A percentile compares a stretch with the other conserved stretches of the same genome.
phyloP scores from a whole-genome alignment of 2,888 invertebrate species.

The Clitarchus hookeri region DNA sequence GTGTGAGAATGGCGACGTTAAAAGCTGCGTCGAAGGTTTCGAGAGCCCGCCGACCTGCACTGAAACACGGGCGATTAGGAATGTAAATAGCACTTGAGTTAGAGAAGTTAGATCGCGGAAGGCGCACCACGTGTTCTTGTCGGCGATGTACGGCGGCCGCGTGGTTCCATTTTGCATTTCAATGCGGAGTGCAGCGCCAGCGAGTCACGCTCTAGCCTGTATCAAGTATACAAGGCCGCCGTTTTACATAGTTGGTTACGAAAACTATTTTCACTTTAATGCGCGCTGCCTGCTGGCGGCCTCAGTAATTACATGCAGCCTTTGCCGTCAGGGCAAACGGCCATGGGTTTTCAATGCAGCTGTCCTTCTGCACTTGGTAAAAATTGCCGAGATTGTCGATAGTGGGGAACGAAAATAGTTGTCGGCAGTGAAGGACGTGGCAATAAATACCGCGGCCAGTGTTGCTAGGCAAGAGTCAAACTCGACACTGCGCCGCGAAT shows the following conservation, averaged over 20 bases:
- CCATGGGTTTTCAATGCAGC: background rate
- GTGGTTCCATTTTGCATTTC: background rate
- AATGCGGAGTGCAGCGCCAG: too few relatives aligned
- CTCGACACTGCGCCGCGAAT: too few relatives aligned
- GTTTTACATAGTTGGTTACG: background rate
- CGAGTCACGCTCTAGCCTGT: background rate
- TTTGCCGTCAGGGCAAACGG: background rate
- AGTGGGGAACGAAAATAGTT: background rate
- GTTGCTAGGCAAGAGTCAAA: background rate
- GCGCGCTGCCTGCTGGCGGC: background rate
- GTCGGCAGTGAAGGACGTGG: background rate
- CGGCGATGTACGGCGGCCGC: background rate
- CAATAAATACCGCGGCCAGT: background rate
- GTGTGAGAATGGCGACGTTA: too few relatives aligned
- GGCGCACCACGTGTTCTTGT: background rate
- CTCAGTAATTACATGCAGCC: background rate
- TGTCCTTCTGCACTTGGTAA: background rate
- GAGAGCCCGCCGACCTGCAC: too few relatives aligned
- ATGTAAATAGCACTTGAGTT: too few relatives aligned
- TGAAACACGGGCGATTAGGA: too few relatives aligned
- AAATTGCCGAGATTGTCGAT: background rate
- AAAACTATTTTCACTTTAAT: background rate
- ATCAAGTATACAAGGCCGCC: background rate
- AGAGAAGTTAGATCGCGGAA: too few relatives aligned
- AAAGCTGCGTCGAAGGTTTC: too few relatives aligned